phyloP scores from a whole-genome alignment of 1,140 invertebrate species.

The Uloborus diversus region DNA sequence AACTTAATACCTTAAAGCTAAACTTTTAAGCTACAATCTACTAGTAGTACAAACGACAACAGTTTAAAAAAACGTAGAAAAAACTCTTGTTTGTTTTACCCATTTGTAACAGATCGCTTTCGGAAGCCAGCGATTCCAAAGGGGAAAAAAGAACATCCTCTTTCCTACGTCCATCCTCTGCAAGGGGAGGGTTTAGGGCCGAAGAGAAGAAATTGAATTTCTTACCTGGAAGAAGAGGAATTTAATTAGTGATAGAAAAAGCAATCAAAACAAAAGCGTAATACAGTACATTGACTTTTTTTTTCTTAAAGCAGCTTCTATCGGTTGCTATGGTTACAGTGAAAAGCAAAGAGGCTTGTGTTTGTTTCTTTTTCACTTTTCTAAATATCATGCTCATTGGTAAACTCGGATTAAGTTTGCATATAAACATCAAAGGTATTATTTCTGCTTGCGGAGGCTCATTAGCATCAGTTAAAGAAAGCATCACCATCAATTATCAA shows the following conservation, averaged over 20 bases:
- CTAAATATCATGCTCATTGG: too few species aligned
- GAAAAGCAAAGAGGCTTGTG: not conserved
- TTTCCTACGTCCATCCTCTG: not conserved
- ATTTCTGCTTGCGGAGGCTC: too few species aligned
- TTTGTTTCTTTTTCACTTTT: not conserved
- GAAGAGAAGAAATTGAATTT: slow-evolving; percentile 38
- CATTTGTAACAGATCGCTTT: slow-evolving; percentile 20
- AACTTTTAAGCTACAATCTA: too few species aligned
- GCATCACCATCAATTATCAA: too few species aligned
- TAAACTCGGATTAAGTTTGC: too few species aligned
- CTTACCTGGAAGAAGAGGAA: slow-evolving; percentile 50
- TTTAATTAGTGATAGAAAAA: slow-evolving; percentile 51
- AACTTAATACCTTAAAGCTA: too few species aligned
- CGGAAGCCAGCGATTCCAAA: not conserved
- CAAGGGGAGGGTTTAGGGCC: not conserved
- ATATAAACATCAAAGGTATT: too few species aligned
- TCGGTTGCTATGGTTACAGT: slow-evolving; percentile 28
- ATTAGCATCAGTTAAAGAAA: too few species aligned
- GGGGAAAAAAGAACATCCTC: slow-evolving; percentile 1
- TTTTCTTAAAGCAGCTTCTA: slow-evolving; percentile 9
- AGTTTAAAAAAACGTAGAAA: too few species aligned
- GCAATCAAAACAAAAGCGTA: slow-evolving; percentile 50
- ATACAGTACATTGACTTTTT: slow-evolving; percentile 41
- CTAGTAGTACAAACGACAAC: too few species aligned
- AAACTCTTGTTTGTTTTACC: slow-evolving; percentile 50